Evolutionary conservation across 2,797 vertebrate genomes (phyloP).

Genomic region (Sibirionetta formosa): DNA sequence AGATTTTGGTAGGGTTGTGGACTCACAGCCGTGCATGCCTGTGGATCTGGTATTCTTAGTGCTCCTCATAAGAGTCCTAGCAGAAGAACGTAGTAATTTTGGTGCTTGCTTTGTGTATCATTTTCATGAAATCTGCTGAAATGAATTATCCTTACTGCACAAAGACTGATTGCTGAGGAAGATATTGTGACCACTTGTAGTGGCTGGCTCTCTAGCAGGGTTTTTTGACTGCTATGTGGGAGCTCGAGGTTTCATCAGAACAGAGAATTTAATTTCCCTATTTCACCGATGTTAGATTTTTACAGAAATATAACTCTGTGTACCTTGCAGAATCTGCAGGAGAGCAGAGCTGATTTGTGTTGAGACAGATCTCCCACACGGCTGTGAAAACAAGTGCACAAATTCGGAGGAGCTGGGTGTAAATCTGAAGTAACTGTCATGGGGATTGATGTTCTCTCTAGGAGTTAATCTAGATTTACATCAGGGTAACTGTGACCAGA

Average conservation of each 20-base stretch:
- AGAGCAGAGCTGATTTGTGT: conserved; percentile 61
- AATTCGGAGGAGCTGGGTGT: conserved; percentile 58
- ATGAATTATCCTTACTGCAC: not conserved
- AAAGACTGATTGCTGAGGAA: not conserved
- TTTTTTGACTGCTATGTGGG: conserved; percentile 16
- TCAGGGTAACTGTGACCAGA: conserved; percentile 51
- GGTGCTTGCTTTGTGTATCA: not conserved
- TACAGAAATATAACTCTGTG: conserved; percentile 48
- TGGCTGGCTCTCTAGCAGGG: not conserved
- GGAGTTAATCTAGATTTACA: conserved; percentile 61
- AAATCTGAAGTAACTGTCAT: conserved; percentile 64
- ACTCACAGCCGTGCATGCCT: not conserved
- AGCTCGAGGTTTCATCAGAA: conserved; percentile 22
- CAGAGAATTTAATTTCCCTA: not conserved
- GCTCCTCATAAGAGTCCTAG: not conserved
- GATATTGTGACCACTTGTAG: conserved; percentile 1
- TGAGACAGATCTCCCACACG: conserved; percentile 70
- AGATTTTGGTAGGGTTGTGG: not conserved
- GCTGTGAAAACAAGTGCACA: conserved; percentile 64
- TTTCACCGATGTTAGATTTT: conserved; percentile 28
- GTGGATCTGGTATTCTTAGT: not conserved
- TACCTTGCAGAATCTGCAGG: conserved; percentile 54
- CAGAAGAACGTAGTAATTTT: not conserved
- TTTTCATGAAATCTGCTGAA: not conserved
- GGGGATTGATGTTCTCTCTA: conserved; percentile 55